A percentile compares a stretch with the other conserved stretches of the same genome.
phyloP scores from a whole-genome alignment of 2,888 invertebrate species.

The Eutolmus rufibarbis region DNA sequence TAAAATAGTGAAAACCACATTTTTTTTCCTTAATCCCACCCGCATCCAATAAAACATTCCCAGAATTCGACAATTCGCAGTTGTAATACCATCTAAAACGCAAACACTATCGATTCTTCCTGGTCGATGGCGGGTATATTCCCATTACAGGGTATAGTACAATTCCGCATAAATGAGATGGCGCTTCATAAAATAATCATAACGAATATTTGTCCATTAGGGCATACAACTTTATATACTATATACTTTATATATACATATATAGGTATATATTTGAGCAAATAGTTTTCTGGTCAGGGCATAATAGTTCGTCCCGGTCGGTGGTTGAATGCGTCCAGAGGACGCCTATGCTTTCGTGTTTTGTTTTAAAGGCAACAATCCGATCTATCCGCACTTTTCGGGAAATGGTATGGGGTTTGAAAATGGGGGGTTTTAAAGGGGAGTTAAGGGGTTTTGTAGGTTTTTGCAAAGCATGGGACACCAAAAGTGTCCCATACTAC shows the following conservation, averaged over 20 bases:
- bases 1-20: background rate
- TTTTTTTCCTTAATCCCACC: background rate
- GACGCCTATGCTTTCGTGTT: background rate
- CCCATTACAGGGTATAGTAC: background rate
- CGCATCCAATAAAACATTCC: background rate
- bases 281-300: constrained; percentile 24
- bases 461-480: too few species aligned
- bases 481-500: background rate
- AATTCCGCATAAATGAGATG: background rate
- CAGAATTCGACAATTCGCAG: background rate
- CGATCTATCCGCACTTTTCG: background rate
- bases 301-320: background rate
- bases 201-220: constrained; percentile 30
- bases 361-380: background rate
- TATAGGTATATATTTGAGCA: background rate
- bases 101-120: background rate
- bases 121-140: background rate
- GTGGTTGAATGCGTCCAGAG: background rate
- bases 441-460: too few species aligned
- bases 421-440: background rate
- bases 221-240: background rate
- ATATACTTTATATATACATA: too few species aligned
- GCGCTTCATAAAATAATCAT: constrained; percentile 30
- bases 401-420: background rate
- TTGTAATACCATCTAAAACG: background rate